A percentile compares a stretch with the other conserved stretches of the same genome.
These are phyloP conservation scores for Taenaris catops DNA, from an alignment of 2,888 invertebrate species.

Conservation along the genomic window DNA sequence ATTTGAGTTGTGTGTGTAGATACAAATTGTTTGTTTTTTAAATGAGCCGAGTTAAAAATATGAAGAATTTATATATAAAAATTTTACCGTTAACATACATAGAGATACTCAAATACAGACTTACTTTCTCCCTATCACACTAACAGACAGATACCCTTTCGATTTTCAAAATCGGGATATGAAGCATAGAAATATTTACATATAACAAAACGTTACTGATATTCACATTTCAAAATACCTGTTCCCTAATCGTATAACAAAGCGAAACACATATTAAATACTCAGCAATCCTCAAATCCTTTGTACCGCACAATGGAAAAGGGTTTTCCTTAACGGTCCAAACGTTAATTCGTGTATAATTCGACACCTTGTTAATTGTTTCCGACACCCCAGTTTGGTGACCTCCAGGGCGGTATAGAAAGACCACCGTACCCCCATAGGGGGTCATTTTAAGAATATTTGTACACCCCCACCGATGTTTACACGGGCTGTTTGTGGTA, in stretches of 20 bases:
- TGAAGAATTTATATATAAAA: too few species aligned
- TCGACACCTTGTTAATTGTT: slow-evolving; percentile 81
- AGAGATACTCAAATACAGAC: too few species aligned
- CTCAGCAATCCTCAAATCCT: slow-evolving; percentile 75
- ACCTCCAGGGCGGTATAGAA: slow-evolving; percentile 61
- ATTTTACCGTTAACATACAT: too few species aligned
- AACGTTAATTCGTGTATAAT: slow-evolving; percentile 79
- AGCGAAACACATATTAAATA: slow-evolving; percentile 74
- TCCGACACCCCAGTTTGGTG: slow-evolving; percentile 73
- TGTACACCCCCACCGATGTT: slow-evolving; percentile 69
- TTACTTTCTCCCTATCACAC: too few species aligned
- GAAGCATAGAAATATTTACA: too few species aligned
- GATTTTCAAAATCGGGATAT: too few species aligned
- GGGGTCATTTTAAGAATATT: slow-evolving; percentile 79
- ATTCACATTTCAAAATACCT: slow-evolving; percentile 22
- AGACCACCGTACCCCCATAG: slow-evolving; percentile 49
- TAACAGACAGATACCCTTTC: too few species aligned
- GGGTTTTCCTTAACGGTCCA: slow-evolving; percentile 74
- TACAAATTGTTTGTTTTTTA: too few species aligned
- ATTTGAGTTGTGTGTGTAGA: too few species aligned
- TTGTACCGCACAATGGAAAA: slow-evolving; percentile 75
- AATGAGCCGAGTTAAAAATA: too few species aligned
- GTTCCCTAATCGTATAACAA: slow-evolving; percentile 52
- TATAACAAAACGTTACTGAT: slow-evolving; percentile 1
- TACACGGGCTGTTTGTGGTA: slow-evolving; percentile 76